Evolutionary conservation across 2,797 vertebrate species (phyloP), one percentile per base, ranked within the genome.

Genomic region (Sylvilagus floridanus): DNA sequence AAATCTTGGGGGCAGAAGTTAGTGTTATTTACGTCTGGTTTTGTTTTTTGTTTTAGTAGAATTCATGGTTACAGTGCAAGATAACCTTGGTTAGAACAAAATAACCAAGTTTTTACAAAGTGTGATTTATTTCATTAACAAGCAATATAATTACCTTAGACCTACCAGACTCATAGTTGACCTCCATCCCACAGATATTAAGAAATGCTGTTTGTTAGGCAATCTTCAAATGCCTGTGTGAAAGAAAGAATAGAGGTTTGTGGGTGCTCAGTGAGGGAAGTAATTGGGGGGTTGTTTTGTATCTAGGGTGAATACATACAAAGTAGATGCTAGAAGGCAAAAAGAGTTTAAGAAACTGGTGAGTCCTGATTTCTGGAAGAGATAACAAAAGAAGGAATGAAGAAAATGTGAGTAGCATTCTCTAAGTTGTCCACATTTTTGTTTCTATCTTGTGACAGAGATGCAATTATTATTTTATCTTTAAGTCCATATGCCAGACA

Each of bases 101-200:
- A 84, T 73, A 22, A 65, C 30, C 0, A 88, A 30, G 12, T 54
- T n/a, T 91, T 93, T 79, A 5, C 26, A 93, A 84, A 78, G 47
- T 50, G 10, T 72, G 7, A 76, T 4, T 93, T 90, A 84, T 90
- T 96, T 95, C 47, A 84, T 11, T 84, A 75, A 85, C 21, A 83
- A 90, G 22, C 19, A 93, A 60, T 4, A 76, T 68, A 62, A 19
- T 95, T 17, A 60, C 28, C 6, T 83, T 84, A 88, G 32, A 16
- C 50, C 87, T 3, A 50, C 32, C 32, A 79, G 35, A 8, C 19
- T 93, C 10, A 65, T 57, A 72, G 13, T 77, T 85, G 35, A 92
- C 7, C 73, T 19, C 2, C 11, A 84, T 88, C 54, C 4, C 50
- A 12, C 10, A 78, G 16, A 92, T 73, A 26, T 0, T 62, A 71